Evolutionary conservation across 2,113 vertebrate genomes (phyloP).

Genomic region (Chaetodon auriga): DNA sequence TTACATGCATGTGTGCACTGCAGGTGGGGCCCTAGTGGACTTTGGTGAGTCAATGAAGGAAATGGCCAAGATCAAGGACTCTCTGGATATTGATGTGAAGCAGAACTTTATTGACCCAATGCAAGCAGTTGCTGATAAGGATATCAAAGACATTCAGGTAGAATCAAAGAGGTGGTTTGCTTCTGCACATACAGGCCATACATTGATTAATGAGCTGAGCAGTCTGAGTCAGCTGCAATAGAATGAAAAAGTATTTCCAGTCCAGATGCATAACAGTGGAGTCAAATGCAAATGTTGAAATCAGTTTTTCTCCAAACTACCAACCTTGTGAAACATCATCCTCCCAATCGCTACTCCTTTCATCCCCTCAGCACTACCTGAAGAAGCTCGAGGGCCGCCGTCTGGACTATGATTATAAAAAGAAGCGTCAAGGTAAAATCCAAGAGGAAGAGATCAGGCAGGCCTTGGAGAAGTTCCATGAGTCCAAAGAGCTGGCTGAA

Average conservation of each 20-base stretch:
- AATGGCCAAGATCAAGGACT: constrained; percentile 94
- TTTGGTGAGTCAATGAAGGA: constrained; percentile 95
- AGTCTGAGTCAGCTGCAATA: not conserved
- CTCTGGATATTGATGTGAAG: constrained; percentile 97
- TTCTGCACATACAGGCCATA: not conserved
- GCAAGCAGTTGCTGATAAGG: constrained; percentile 95
- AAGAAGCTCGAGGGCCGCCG: constrained; percentile 96
- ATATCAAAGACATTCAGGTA: constrained; percentile 98
- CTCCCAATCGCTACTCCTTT: constrained; percentile 40
- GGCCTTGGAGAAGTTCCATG: constrained; percentile 95
- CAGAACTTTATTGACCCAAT: constrained; percentile 98
- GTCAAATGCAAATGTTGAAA: not conserved
- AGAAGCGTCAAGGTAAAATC: constrained; percentile 98
- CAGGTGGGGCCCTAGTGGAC: constrained; percentile 93
- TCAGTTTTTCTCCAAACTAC: constrained; percentile 13
- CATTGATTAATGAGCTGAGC: constrained; percentile 13
- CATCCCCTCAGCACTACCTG: constrained; percentile 88
- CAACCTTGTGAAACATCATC: not conserved
- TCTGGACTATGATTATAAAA: constrained; percentile 98
- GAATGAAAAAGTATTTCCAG: not conserved
- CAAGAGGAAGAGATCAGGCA: constrained; percentile 92
- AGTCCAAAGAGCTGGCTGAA: constrained; percentile 94
- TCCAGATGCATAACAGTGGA: not conserved
- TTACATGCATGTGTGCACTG: constrained; percentile 8
- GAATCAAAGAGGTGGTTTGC: constrained; percentile 3